Evolutionary conservation across 2,888 invertebrate species (phyloP).

Genomic region (Coremacera marginata): DNA sequence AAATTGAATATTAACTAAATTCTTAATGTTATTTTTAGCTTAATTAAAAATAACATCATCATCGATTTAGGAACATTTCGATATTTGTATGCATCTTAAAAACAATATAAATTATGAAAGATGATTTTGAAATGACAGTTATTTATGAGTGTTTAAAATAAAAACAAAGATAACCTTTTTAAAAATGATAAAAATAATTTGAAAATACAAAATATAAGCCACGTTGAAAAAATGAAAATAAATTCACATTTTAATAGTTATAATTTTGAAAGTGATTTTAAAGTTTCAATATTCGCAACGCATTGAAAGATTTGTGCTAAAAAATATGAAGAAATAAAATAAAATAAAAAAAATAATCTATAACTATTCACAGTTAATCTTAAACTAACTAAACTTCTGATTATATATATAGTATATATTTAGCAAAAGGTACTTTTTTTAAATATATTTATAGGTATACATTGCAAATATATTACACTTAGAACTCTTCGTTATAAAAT

Average conservation of each 20-base stretch:
- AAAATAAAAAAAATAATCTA: too few relatives aligned
- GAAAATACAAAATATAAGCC: too few relatives aligned
- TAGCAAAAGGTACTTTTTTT: slow-evolving; percentile 21
- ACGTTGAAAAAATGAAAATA: too few relatives aligned
- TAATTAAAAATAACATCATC: slow-evolving; percentile 30
- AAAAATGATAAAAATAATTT: too few relatives aligned
- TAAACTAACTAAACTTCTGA: background rate
- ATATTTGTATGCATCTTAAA: background rate
- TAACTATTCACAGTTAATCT: background rate
- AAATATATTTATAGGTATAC: background rate
- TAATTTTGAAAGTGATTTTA: too few relatives aligned
- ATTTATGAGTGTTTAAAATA: too few relatives aligned
- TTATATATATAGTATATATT: background rate
- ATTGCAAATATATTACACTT: slow-evolving; percentile 8
- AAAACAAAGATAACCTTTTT: too few relatives aligned
- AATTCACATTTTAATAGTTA: too few relatives aligned
- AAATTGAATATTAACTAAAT: slow-evolving; percentile 22
- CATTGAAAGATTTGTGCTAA: too few relatives aligned
- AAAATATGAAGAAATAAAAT: too few relatives aligned
- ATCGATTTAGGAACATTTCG: slow-evolving; percentile 26
- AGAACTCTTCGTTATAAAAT: slow-evolving; percentile 22
- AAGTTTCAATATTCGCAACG: too few relatives aligned
- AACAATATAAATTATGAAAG: background rate
- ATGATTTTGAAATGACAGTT: background rate
- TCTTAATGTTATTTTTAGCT: slow-evolving; percentile 30